Percentiles rank a stretch among this genome's conserved stretches.
These are phyloP conservation scores for Eretmochelys imbricata DNA, from an alignment of 2,113 vertebrate genomes.

Conservation along the genomic window DNA sequence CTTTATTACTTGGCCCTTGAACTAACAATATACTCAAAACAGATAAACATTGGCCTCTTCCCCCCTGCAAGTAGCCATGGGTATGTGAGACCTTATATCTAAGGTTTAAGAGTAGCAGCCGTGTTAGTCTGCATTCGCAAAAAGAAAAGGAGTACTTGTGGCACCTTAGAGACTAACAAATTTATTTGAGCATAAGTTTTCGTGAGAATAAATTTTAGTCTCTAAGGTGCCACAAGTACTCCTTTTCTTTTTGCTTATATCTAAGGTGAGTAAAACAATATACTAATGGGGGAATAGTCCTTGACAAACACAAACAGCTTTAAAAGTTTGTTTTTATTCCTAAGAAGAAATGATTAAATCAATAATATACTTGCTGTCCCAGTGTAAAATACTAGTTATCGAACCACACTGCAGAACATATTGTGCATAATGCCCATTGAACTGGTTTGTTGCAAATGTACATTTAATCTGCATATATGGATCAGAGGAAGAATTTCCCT, in stretches of 20 bases:
- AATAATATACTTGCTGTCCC: neutral
- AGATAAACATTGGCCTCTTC: neutral
- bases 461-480: neutral
- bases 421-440: neutral
- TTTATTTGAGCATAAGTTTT: no score
- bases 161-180: no score
- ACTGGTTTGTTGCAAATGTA: neutral
- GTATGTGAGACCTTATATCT: neutral
- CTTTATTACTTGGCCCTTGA: neutral
- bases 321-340: neutral
- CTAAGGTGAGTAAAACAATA: neutral
- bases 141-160: no score
- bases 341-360: neutral
- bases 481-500: neutral
- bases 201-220: no score
- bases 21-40: neutral
- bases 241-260: no score
- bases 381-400: neutral
- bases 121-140: no score
- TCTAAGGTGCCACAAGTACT: no score
- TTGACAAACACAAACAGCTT: neutral
- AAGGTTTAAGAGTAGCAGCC: no score
- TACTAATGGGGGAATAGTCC: neutral
- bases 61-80: no score
- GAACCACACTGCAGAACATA: neutral